phyloP scores from a whole-genome alignment of 2,888 invertebrate genomes.

The Morpho deidamia region DNA sequence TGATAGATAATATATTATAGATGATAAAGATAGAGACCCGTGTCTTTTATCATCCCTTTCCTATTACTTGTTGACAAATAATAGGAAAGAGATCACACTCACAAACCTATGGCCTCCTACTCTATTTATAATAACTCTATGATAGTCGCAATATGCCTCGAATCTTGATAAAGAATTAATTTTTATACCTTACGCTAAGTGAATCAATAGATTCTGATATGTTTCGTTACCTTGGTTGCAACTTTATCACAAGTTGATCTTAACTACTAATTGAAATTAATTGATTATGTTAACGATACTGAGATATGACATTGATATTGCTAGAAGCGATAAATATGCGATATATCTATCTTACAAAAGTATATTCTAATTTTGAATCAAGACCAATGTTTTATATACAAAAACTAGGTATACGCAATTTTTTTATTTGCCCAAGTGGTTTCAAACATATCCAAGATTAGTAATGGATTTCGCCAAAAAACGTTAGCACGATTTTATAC shows the following conservation, averaged over 20 bases:
- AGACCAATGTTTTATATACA: neutral
- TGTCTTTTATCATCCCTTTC: too few species aligned
- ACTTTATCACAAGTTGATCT: slow-evolving; percentile 77
- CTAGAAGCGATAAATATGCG: slow-evolving; percentile 45
- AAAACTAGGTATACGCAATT: too few species aligned
- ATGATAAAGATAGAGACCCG: too few species aligned
- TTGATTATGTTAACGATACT: slow-evolving; percentile 47
- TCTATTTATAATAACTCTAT: too few species aligned
- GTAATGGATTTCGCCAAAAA: too few species aligned
- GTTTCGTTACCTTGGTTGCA: slow-evolving; percentile 86
- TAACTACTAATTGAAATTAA: slow-evolving; percentile 67
- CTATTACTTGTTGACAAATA: too few species aligned
- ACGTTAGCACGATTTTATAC: too few species aligned
- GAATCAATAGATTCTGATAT: slow-evolving; percentile 85
- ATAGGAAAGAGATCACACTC: too few species aligned
- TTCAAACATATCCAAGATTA: too few species aligned
- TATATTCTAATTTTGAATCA: neutral
- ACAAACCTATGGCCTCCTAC: too few species aligned
- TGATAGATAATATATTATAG: too few species aligned
- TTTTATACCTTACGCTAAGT: slow-evolving; percentile 63
- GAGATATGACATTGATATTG: slow-evolving; percentile 52
- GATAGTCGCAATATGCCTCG: neutral
- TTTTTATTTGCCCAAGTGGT: too few species aligned
- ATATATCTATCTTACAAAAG: neutral
- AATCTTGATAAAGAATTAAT: slow-evolving; percentile 13